These are phyloP conservation scores for Tragopan temminckii DNA, from an alignment of 2,797 vertebrate species.

Conservation along the genomic window DNA sequence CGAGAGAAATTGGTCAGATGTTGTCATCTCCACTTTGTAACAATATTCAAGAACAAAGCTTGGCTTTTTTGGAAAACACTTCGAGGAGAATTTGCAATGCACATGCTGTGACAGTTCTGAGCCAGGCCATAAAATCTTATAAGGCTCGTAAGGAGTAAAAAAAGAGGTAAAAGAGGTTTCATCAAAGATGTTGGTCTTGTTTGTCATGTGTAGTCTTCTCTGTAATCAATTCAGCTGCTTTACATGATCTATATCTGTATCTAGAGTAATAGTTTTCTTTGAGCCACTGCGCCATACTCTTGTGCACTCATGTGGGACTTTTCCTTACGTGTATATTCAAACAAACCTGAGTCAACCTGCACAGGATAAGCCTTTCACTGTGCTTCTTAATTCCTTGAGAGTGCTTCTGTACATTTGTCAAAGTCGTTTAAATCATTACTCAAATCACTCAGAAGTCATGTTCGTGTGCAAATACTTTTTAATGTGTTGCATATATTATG, in stretches of 20 bases:
- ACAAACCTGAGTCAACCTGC: not conserved
- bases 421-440: not conserved
- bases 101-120: not conserved
- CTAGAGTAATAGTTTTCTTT: not conserved
- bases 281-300: not conserved
- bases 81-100: not conserved
- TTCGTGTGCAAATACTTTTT: constrained; percentile 20
- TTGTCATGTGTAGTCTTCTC: not conserved
- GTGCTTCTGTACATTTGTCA: not conserved
- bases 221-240: not conserved
- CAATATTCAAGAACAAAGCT: not conserved
- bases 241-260: not conserved
- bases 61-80: not conserved
- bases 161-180: too few species aligned
- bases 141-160: not conserved
- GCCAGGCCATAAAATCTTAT: not conserved
- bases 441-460: constrained; percentile 1
- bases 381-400: not conserved
- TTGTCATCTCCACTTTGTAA: not conserved
- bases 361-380: not conserved
- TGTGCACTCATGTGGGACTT: not conserved
- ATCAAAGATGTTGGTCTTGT: not conserved
- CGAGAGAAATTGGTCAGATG: not conserved
- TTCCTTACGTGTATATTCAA: not conserved
- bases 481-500: not conserved